These are phyloP conservation scores for Syngnathus typhle DNA, from an alignment of 2,113 vertebrate genomes.

Conservation along the genomic window DNA sequence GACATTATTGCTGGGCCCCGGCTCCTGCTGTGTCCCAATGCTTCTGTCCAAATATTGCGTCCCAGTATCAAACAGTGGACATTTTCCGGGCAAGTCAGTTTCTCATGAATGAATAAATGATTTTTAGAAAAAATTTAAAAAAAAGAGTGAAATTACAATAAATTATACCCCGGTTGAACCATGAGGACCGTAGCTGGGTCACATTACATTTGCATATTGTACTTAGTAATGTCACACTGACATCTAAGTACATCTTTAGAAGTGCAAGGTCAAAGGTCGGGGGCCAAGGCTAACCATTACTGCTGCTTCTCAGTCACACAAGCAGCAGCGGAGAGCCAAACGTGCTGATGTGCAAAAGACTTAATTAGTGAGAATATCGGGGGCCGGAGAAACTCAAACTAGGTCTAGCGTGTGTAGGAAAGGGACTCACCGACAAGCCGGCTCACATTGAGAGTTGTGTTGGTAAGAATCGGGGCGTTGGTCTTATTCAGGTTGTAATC, in stretches of 20 bases:
- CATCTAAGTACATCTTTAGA: constrained; percentile 24
- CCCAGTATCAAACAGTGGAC: too few species aligned
- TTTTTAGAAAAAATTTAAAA: constrained; percentile 2
- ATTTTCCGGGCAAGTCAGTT: background rate
- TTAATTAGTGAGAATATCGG: constrained; percentile 50
- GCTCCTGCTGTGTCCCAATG: too few species aligned
- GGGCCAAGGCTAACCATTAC: constrained; percentile 44
- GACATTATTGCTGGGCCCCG: too few species aligned
- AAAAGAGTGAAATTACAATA: constrained; percentile 16
- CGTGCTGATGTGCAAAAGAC: constrained; percentile 15
- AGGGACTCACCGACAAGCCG: constrained; percentile 90
- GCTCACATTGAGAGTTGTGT: constrained; percentile 96
- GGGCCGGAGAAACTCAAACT: constrained; percentile 1
- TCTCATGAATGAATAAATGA: constrained; percentile 1
- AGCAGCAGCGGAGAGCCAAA: constrained; percentile 12
- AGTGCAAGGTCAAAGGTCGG: constrained; percentile 32
- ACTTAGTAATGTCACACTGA: constrained; percentile 21
- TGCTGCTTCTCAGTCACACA: constrained; percentile 44
- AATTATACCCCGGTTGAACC: constrained; percentile 28
- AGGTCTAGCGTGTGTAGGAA: background rate
- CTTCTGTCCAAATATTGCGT: too few species aligned
- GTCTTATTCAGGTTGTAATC: constrained; percentile 92
- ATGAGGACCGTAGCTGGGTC: constrained; percentile 11
- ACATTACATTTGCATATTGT: constrained; percentile 44
- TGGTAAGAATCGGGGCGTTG: constrained; percentile 93